Evolutionary conservation across 2,113 vertebrate genomes (phyloP).

Genomic region (Podilymbus podiceps): DNA sequence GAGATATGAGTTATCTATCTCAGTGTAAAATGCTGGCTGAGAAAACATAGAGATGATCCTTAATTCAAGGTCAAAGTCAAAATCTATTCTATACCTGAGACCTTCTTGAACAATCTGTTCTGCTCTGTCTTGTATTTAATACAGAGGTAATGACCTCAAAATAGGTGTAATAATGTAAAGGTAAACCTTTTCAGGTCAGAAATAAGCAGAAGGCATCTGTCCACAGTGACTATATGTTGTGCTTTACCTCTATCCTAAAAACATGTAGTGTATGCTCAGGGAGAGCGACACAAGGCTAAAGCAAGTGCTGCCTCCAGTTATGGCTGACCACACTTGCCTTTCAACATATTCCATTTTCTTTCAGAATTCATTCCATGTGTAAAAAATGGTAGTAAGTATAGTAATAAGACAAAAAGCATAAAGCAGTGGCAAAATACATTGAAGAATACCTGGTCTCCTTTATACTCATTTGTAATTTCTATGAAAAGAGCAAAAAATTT

Average conservation of each 20-base stretch:
- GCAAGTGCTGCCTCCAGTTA: background rate
- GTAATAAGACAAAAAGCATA: background rate
- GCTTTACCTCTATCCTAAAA: background rate
- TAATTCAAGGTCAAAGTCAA: background rate
- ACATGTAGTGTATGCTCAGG: background rate
- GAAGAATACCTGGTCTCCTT: background rate
- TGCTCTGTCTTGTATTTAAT: background rate
- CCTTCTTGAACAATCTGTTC: background rate
- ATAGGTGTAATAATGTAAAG: background rate
- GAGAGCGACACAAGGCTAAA: background rate
- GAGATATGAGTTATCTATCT: background rate
- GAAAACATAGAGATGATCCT: background rate
- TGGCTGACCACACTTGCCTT: fast-evolving
- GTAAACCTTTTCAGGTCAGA: background rate
- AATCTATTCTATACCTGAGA: background rate
- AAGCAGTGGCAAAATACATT: background rate
- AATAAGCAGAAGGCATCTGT: background rate
- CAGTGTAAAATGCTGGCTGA: background rate
- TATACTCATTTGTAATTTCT: background rate
- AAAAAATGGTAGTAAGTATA: background rate
- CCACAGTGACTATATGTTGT: background rate
- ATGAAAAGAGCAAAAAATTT: background rate
- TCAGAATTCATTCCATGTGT: background rate
- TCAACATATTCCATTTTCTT: background rate
- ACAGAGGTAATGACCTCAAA: background rate